A percentile compares a stretch with the other conserved stretches of the same genome.
These are phyloP conservation scores for Drosophila monieri DNA, from an alignment of 2,888 invertebrate genomes.

Conservation along the genomic window DNA sequence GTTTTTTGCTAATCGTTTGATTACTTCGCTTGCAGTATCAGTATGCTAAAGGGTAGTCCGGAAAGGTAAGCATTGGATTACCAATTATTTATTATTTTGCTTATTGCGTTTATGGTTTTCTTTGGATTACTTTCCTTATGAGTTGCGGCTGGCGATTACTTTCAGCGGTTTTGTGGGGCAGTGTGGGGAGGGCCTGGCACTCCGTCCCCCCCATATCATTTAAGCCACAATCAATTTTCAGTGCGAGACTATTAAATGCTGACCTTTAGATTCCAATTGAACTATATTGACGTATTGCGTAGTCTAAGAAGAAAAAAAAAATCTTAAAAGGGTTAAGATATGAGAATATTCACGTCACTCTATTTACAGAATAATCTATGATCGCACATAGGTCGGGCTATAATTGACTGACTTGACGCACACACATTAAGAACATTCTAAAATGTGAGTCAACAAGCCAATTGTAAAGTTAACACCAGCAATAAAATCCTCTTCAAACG, in stretches of 20 bases:
- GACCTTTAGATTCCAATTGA: conserved; percentile 13
- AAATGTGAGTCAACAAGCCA: conserved; percentile 13
- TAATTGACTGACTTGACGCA: conserved; percentile 10
- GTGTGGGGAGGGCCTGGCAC: conserved; percentile 8
- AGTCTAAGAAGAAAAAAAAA: neutral
- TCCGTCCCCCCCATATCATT: neutral
- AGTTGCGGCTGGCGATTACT: conserved; percentile 4
- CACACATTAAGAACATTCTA: neutral
- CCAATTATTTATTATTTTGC: conserved; percentile 3
- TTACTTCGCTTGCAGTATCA: conserved; percentile 16
- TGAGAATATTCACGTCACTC: neutral
- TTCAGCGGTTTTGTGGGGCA: conserved; percentile 10
- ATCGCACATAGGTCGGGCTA: conserved; percentile 6
- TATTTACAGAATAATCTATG: conserved; percentile 16
- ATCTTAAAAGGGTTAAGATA: conserved; percentile 1
- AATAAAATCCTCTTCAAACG: neutral
- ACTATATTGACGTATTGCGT: conserved; percentile 1
- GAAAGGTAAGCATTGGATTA: conserved; percentile 40
- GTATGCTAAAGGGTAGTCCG: conserved; percentile 33
- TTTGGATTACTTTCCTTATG: neutral
- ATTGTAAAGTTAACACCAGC: neutral
- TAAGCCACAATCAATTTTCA: neutral
- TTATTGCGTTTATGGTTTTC: conserved; percentile 13
- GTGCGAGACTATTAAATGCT: neutral
- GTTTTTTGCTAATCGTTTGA: conserved; percentile 12